These are phyloP conservation scores for Ptychobarbus kaznakovi DNA, from an alignment of 2,797 vertebrate species.

Conservation along the genomic window DNA sequence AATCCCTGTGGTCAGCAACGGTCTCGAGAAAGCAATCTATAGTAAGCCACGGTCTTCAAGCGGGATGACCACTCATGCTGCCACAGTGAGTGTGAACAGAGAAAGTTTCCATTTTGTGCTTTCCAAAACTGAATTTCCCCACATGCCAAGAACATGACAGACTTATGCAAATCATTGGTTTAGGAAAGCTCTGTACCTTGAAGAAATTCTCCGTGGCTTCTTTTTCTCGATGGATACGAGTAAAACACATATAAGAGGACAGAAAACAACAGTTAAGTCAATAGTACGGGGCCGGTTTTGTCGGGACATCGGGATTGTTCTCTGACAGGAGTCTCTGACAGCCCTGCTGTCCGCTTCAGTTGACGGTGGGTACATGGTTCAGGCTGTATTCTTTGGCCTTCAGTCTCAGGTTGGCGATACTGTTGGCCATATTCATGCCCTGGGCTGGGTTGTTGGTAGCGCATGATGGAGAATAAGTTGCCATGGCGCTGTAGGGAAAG, in stretches of 20 bases:
- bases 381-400: conserved; percentile 99
- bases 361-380: conserved; percentile 98
- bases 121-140: conserved; percentile 47
- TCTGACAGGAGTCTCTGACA: conserved; percentile 18
- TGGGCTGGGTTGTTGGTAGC: conserved; percentile 91
- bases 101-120: conserved; percentile 57
- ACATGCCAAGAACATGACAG: conserved; percentile 46
- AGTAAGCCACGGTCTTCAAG: conserved; percentile 25
- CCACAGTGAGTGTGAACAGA: conserved; percentile 44
- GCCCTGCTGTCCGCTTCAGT: conserved; percentile 77
- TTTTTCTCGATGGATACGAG: conserved; percentile 14
- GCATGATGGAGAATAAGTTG: conserved; percentile 93
- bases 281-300: conserved; percentile 21
- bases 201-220: conserved; percentile 32
- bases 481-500: conserved; percentile 85
- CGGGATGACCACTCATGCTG: conserved; percentile 39
- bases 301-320: conserved; percentile 24
- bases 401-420: conserved; percentile 98
- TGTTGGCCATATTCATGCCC: conserved; percentile 99
- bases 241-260: conserved; percentile 22
- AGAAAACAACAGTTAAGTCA: conserved; percentile 20
- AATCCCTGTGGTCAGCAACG: conserved; percentile 37
- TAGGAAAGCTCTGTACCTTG: conserved; percentile 37
- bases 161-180: conserved; percentile 52
- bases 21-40: conserved; percentile 41